Base-by-base conservation (phyloP, 1,140 invertebrate genomes). In the Protaetia brevitarsis region DNA sequence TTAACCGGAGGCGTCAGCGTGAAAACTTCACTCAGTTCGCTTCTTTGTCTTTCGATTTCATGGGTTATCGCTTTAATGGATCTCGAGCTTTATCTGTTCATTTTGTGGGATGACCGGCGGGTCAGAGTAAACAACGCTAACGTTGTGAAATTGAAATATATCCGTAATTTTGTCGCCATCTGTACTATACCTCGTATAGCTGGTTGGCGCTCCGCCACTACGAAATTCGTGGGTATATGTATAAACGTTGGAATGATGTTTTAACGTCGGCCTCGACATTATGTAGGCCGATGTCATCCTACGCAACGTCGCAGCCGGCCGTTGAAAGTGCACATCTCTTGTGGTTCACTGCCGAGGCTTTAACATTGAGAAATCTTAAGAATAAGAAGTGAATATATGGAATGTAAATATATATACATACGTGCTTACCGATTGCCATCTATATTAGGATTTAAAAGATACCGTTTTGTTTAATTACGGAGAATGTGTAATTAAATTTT, bases 251-350 rank as follows among this genome's bases (percentile, higher is more conserved):
- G 37, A 11, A 41, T 41, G 41, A 51, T 51, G 41, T 51, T 51
- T 51, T 51, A 51, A 51, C 41, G 41, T 51, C 41, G 41, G 26
- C 41, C 13, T 51, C 19, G 41, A 23, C 19, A 51, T 19, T 51
- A 51, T 51, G 41, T 51, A 51, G 41, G 41, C 19, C 41, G 41
- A 51, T 51, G 41, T 51, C 41, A 51, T 51, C 41, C 41, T 51
- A 51, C 41, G 41, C 41, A 51, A 51, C 21, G n/a, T 45, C 16
- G 13, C 8, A 51, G 16, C 13, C 19, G 26, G 41, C 41, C 41
- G 19, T 19, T 8, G 19, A 51, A 23, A 51, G 16, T 51, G 41
- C 41, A 51, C 41, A 51, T 51, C 41, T 16, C 26, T 23, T 51
- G 41, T 51, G 41, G 41, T 51, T 51, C 41, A 51, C 26, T 51